phyloP scores from a whole-genome alignment of 2,888 invertebrate genomes.

The Eilema depressum region DNA sequence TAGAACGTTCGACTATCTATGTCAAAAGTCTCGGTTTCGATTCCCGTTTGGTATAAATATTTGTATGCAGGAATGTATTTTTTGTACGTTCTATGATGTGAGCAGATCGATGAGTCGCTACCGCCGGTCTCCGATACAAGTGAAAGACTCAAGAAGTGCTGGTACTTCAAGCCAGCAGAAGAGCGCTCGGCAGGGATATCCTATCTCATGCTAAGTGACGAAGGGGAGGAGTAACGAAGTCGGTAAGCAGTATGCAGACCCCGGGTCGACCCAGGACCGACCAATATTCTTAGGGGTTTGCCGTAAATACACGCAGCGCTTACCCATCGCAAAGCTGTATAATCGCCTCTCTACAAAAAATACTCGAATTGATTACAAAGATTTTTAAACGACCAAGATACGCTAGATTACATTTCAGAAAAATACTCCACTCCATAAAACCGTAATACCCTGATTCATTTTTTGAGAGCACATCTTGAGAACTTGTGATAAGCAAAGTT shows the following conservation, averaged over 20 bases:
- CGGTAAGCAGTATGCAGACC: background rate
- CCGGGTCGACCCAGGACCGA: no score
- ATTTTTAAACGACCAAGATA: background rate
- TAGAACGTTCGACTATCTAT: background rate
- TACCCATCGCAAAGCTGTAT: background rate
- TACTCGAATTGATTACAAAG: background rate
- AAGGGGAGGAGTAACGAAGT: background rate
- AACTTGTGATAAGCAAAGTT: conserved; percentile 16
- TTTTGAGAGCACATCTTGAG: background rate
- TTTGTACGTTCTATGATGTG: no score
- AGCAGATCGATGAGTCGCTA: no score
- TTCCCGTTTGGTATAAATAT: background rate
- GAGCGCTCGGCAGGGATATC: background rate
- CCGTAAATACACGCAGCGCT: background rate
- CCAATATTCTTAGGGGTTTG: background rate
- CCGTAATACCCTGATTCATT: background rate
- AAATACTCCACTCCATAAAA: background rate
- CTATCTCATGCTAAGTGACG: background rate
- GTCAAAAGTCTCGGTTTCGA: background rate
- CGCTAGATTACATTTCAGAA: background rate
- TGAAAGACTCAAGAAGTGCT: no score
- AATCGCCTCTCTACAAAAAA: background rate
- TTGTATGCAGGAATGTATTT: background rate
- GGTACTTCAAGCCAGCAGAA: no score
- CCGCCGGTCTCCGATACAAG: no score